Conservation (phyloP, 1,140 invertebrate species). For the Drosophila kanapiae region DNA sequence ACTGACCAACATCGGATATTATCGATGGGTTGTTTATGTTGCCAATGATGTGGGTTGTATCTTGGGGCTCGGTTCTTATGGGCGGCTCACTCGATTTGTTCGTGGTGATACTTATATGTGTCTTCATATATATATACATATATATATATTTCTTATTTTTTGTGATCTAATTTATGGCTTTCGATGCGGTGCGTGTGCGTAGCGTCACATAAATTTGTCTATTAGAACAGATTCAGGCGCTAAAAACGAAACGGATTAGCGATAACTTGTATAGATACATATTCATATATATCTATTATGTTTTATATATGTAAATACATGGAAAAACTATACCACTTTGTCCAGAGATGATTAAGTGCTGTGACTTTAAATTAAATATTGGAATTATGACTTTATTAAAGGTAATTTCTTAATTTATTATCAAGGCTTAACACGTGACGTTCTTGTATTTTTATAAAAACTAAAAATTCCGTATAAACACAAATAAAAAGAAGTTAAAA, state of each 20-base stretch:
- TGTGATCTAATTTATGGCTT: constrained; percentile 67
- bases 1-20: constrained; percentile 44
- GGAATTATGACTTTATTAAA: background rate
- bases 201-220: constrained; percentile 47
- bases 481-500: background rate
- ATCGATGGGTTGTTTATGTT: constrained; percentile 39
- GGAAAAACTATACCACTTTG: background rate
- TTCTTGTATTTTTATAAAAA: background rate
- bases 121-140: background rate
- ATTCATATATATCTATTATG: constrained; percentile 1
- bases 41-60: constrained; percentile 44
- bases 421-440: background rate
- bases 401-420: too few relatives aligned
- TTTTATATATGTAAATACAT: background rate
- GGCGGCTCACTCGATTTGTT: constrained; percentile 38
- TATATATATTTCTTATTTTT: constrained; percentile 37
- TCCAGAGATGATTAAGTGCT: background rate
- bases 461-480: background rate
- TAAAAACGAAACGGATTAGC: constrained; percentile 32
- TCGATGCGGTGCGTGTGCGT: constrained; percentile 64
- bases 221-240: constrained; percentile 39
- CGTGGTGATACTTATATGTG: constrained; percentile 10
- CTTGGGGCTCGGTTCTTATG: constrained; percentile 42
- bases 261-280: constrained; percentile 22
- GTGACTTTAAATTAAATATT: background rate